These are phyloP conservation scores for Drosophila tanythrix DNA, from an alignment of 2,888 invertebrate species.

Conservation along the genomic window DNA sequence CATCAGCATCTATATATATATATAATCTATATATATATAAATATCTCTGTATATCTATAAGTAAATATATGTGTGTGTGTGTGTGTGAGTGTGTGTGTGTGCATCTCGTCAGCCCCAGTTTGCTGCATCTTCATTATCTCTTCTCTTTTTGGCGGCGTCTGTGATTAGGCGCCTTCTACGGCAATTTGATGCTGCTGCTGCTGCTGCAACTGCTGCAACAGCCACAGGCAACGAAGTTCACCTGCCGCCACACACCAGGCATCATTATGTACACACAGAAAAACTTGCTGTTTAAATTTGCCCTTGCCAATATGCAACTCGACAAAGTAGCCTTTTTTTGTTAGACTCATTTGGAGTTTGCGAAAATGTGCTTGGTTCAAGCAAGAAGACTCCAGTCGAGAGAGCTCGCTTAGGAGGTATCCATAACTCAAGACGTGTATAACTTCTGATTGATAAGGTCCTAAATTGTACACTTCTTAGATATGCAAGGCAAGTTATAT, in stretches of 20 bases:
- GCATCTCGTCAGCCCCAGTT: constrained; percentile 16
- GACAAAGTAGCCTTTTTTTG: not conserved
- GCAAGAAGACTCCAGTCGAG: not conserved
- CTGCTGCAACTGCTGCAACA: constrained; percentile 16
- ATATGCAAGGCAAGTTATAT: not conserved
- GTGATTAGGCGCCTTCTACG: constrained; percentile 63
- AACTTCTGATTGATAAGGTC: too few species aligned
- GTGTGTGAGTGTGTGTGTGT: constrained; percentile 1
- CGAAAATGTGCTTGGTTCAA: too few species aligned
- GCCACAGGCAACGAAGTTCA: constrained; percentile 29
- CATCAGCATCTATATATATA: not conserved
- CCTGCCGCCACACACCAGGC: constrained; percentile 62
- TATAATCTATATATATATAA: not conserved
- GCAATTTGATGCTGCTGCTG: constrained; percentile 52
- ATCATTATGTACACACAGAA: constrained; percentile 60
- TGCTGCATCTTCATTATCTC: constrained; percentile 20
- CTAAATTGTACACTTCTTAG: not conserved
- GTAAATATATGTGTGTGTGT: not conserved
- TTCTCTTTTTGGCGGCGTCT: constrained; percentile 55
- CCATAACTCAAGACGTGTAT: too few species aligned
- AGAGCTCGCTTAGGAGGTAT: not conserved
- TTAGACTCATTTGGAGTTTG: too few species aligned
- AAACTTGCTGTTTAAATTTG: not conserved
- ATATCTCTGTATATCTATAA: not conserved
- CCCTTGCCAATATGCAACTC: too few species aligned